Conservation (phyloP, 2,113 vertebrate genomes). For the Mesembrinibis cayennensis region DNA sequence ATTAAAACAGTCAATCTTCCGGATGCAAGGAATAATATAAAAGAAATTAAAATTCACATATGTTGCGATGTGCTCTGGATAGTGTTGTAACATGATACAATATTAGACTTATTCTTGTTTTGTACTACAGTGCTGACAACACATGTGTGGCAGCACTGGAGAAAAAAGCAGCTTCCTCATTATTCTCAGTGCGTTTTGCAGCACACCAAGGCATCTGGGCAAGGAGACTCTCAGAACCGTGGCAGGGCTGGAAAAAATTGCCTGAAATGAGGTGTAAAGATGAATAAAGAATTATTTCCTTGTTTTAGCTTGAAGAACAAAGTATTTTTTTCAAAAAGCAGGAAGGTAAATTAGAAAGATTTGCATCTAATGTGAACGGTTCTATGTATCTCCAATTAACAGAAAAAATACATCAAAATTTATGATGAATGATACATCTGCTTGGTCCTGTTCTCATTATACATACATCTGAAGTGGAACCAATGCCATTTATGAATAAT, state of each 20-base stretch:
- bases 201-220: background rate
- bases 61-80: background rate
- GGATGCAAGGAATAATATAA: background rate
- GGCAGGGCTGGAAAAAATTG: background rate
- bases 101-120: background rate
- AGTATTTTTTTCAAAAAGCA: background rate
- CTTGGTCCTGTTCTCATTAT: background rate
- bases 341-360: background rate
- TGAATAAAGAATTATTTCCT: background rate
- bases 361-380: background rate
- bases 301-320: background rate
- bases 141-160: background rate
- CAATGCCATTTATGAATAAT: constrained; percentile 54
- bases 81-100: background rate
- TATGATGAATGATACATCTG: background rate
- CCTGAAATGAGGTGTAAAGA: background rate
- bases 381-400: background rate
- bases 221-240: background rate
- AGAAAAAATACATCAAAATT: background rate
- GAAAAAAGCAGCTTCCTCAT: background rate
- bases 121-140: background rate
- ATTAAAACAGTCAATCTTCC: background rate
- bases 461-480: constrained; percentile 60
- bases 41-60: background rate
- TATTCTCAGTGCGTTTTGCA: background rate